Percentiles rank a stretch among this genome's conserved stretches.
These are phyloP conservation scores for Paedocypris sp. DNA, from an alignment of 2,113 vertebrate species.

Conservation along the genomic window DNA sequence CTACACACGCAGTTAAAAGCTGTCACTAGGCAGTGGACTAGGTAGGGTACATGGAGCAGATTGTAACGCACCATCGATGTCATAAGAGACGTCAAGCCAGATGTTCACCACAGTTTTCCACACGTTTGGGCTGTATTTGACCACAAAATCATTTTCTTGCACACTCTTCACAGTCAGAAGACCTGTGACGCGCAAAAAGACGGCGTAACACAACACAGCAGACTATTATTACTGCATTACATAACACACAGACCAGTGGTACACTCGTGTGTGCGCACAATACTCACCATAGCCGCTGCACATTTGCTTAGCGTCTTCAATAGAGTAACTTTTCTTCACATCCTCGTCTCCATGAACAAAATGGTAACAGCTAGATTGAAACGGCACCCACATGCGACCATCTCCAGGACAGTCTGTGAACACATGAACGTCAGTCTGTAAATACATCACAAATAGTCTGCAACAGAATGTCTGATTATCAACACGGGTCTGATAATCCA, in stretches of 20 bases:
- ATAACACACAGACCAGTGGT: too few species aligned
- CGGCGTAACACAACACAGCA: too few species aligned
- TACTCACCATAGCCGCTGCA: slow-evolving; percentile 4
- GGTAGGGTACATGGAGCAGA: background rate
- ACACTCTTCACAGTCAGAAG: slow-evolving; percentile 54
- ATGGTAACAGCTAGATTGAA: slow-evolving; percentile 52
- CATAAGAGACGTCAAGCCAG: slow-evolving; percentile 62
- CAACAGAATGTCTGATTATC: too few species aligned
- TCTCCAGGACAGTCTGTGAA: slow-evolving; percentile 64
- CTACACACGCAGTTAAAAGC: too few species aligned
- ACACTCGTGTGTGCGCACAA: too few species aligned
- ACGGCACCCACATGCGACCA: slow-evolving; percentile 60
- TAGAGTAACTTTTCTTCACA: slow-evolving; percentile 50
- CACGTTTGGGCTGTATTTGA: slow-evolving; percentile 48
- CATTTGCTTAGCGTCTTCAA: slow-evolving; percentile 40
- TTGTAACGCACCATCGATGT: slow-evolving; percentile 49
- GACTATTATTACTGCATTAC: too few species aligned
- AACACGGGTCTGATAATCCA: too few species aligned
- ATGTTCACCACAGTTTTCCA: slow-evolving; percentile 55
- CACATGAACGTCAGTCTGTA: too few species aligned
- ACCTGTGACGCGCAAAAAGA: too few species aligned
- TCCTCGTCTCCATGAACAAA: slow-evolving; percentile 63
- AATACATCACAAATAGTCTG: too few species aligned
- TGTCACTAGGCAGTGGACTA: background rate
- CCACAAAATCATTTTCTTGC: slow-evolving; percentile 54